Conservation (phyloP, 2,113 vertebrate species). For the Caranx melampygus region DNA sequence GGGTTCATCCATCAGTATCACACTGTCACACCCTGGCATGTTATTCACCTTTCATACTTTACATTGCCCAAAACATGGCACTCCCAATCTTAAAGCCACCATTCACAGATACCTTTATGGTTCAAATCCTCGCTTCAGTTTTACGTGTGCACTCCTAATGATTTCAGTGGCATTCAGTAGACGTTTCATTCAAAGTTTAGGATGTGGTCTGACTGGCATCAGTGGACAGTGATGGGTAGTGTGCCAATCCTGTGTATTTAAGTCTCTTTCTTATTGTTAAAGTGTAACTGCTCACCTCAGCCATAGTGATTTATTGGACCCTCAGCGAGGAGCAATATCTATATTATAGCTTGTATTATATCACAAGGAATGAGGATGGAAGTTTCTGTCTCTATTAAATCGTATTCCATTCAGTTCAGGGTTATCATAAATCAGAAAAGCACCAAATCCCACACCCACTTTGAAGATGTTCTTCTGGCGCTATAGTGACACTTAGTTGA, state of each 20-base stretch:
- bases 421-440: background rate
- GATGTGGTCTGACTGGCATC: background rate
- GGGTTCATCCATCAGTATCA: constrained; percentile 34
- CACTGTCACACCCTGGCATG: constrained; percentile 68
- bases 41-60: constrained; percentile 71
- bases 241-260: background rate
- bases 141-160: background rate
- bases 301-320: background rate
- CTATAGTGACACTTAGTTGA: constrained; percentile 33
- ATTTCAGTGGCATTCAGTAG: background rate
- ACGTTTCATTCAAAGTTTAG: background rate
- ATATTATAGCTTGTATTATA: background rate
- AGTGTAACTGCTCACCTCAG: background rate
- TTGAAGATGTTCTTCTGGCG: constrained; percentile 16
- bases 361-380: background rate
- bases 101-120: constrained; percentile 8
- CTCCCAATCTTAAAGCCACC: constrained; percentile 45
- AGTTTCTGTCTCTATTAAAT: background rate
- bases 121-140: background rate
- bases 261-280: background rate
- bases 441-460: constrained; percentile 11
- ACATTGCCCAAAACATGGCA: constrained; percentile 26
- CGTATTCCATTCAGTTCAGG: background rate
- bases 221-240: background rate
- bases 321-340: background rate